A percentile compares a stretch with the other conserved stretches of the same genome.
These are phyloP conservation scores for Diaprepes abbreviatus DNA, from an alignment of 2,888 invertebrate species.

Conservation along the genomic window DNA sequence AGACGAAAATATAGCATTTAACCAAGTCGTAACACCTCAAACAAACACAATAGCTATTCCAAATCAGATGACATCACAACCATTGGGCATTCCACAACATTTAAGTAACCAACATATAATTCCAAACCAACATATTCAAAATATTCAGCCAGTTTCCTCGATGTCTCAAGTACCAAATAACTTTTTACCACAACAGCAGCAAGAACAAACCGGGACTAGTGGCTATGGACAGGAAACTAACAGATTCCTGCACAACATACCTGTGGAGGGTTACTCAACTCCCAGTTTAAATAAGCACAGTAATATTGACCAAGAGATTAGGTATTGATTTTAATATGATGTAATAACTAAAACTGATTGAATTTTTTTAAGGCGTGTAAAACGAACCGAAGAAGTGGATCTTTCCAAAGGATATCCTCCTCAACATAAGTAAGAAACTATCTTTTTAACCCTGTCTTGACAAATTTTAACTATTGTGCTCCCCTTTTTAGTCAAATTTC, in stretches of 20 bases:
- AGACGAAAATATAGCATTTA: background rate
- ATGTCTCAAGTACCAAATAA: background rate
- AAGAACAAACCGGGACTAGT: background rate
- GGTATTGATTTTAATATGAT: background rate
- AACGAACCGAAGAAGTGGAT: slow-evolving; percentile 15
- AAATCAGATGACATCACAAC: background rate
- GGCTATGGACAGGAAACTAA: background rate
- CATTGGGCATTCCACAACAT: background rate
- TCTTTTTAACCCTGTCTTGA: background rate
- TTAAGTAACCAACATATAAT: background rate
- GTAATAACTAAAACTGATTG: background rate
- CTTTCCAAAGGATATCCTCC: slow-evolving; percentile 47
- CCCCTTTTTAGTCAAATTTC: slow-evolving; percentile 29
- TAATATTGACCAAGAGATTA: background rate
- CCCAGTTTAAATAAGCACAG: background rate
- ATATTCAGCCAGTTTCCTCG: background rate
- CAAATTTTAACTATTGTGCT: background rate
- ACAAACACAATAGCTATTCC: background rate
- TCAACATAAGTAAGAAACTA: slow-evolving; percentile 33
- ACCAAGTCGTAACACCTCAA: background rate
- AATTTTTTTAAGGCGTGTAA: slow-evolving; percentile 9
- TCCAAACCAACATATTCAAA: background rate
- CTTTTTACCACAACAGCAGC: background rate
- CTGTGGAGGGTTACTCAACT: background rate
- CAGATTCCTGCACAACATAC: background rate